Conservation (phyloP, 2,797 vertebrate species). For the Acestrorhynchus altus region DNA sequence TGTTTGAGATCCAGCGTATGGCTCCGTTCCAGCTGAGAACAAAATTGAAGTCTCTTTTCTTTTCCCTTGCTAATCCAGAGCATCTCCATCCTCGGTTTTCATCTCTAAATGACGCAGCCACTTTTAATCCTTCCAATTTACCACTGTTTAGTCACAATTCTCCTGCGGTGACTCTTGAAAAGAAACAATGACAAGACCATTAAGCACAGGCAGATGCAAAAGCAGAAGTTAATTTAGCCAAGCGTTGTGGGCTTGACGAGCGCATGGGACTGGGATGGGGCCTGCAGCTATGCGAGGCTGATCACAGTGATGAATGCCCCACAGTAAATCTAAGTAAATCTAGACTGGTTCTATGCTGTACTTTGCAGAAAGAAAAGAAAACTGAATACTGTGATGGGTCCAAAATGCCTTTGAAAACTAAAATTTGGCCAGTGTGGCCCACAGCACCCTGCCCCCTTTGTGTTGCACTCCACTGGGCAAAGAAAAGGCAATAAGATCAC, state of each 20-base stretch:
- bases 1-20: not conserved
- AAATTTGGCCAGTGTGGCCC: constrained; percentile 3
- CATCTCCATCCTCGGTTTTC: not conserved
- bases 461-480: not conserved
- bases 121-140: constrained; percentile 1
- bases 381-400: constrained; percentile 10
- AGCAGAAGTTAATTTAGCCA: not conserved
- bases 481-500: too few species aligned
- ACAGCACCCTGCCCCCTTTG: too few species aligned
- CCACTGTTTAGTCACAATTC: constrained; percentile 4
- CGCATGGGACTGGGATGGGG: not conserved
- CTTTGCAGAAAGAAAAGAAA: not conserved
- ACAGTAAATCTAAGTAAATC: not conserved
- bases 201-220: not conserved
- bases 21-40: not conserved
- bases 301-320: not conserved
- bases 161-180: constrained; percentile 4
- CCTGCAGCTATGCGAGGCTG: not conserved
- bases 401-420: too few species aligned
- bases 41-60: not conserved
- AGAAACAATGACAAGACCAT: constrained; percentile 10
- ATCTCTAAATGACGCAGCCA: not conserved
- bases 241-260: not conserved
- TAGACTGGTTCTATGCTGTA: not conserved
- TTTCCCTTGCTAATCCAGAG: not conserved